These are phyloP conservation scores for Hyperoplus lanceolatus DNA, from an alignment of 2,797 vertebrate genomes.

Conservation along the genomic window DNA sequence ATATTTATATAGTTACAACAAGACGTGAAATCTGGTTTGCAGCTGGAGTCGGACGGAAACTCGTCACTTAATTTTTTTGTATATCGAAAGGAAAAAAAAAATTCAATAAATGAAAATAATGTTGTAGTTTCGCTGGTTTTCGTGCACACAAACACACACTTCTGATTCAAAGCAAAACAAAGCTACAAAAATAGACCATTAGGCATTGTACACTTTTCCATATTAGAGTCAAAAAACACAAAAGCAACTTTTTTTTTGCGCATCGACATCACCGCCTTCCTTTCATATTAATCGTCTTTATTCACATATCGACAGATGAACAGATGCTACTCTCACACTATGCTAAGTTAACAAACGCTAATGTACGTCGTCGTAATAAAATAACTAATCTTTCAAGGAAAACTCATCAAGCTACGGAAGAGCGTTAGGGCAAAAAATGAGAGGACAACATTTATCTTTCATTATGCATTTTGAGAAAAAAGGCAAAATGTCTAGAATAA, in stretches of 20 bases:
- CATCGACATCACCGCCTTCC: not conserved
- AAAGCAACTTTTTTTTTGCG: conserved; percentile 15
- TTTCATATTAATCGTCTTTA: conserved; percentile 33
- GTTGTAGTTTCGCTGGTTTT: conserved; percentile 3
- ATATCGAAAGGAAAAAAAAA: too few species aligned
- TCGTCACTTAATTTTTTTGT: conserved; percentile 8
- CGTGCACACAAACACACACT: conserved; percentile 4
- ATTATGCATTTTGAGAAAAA: too few species aligned
- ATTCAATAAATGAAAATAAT: not conserved
- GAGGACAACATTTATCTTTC: too few species aligned
- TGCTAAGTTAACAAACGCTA: conserved; percentile 5
- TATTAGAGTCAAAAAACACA: conserved; percentile 5
- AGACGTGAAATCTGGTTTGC: conserved; percentile 31
- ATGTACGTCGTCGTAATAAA: not conserved
- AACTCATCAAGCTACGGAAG: too few species aligned
- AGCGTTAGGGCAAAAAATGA: too few species aligned
- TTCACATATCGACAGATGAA: conserved; percentile 54
- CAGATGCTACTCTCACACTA: conserved; percentile 18
- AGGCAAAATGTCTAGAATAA: too few species aligned
- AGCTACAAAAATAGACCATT: conserved; percentile 75
- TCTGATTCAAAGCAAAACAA: conserved; percentile 43
- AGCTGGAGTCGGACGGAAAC: conserved; percentile 32
- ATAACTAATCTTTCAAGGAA: not conserved
- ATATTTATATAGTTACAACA: conserved; percentile 46
- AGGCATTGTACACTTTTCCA: conserved; percentile 31